Conservation (phyloP, 2,797 vertebrate species). For the Channa striata region DNA sequence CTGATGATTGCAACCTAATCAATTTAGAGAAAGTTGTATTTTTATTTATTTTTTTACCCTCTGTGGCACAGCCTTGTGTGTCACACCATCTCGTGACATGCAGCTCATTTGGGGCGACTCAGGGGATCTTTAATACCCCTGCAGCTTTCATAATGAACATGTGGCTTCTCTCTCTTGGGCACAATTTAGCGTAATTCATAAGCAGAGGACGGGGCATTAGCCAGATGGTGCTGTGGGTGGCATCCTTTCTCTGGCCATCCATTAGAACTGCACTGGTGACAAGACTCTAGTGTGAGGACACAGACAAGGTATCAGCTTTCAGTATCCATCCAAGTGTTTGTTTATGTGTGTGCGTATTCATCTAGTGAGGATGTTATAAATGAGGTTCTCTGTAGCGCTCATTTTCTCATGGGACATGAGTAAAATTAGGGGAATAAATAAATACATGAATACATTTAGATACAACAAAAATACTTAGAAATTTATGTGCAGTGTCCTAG, state of each 20-base stretch:
- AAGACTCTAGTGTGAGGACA: constrained; percentile 74
- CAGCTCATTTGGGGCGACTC: constrained; percentile 79
- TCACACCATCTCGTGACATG: constrained; percentile 78
- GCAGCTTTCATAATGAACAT: constrained; percentile 86
- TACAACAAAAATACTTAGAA: constrained; percentile 5
- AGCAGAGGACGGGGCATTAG: constrained; percentile 83
- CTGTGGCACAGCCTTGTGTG: constrained; percentile 73
- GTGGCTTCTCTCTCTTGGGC: constrained; percentile 84
- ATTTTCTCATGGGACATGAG: constrained; percentile 42
- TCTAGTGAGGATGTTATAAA: constrained; percentile 26
- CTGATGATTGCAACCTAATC: constrained; percentile 76
- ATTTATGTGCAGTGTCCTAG: not conserved
- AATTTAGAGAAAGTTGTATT: constrained; percentile 60
- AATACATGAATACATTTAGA: constrained; percentile 35
- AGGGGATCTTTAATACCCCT: constrained; percentile 83
- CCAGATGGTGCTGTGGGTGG: constrained; percentile 85
- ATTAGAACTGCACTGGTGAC: constrained; percentile 75
- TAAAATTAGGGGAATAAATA: constrained; percentile 44
- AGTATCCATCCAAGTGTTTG: constrained; percentile 42
- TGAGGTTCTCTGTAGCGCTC: constrained; percentile 13
- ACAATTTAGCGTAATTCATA: constrained; percentile 85
- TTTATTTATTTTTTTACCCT: not conserved
- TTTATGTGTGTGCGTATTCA: constrained; percentile 1
- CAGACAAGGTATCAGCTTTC: constrained; percentile 67
- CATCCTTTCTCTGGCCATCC: constrained; percentile 82